These are phyloP conservation scores for Nomada hirtipes DNA, from an alignment of 2,888 invertebrate genomes.

Conservation along the genomic window DNA sequence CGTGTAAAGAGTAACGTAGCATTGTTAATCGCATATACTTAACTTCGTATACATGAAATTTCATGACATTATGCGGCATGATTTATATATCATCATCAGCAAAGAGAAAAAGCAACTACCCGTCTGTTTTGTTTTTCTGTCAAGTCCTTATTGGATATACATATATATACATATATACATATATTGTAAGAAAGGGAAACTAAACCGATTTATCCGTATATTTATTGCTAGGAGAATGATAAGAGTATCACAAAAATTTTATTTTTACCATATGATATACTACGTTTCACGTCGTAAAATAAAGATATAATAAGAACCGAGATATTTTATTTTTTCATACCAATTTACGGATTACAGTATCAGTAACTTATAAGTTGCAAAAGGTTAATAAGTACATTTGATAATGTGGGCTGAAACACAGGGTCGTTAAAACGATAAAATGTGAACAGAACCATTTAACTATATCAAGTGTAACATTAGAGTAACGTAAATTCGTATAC, in stretches of 20 bases:
- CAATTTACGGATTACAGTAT: background rate
- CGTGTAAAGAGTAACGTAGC: conserved; percentile 11
- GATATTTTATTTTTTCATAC: background rate
- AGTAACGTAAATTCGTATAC: conserved; percentile 6
- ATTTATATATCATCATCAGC: background rate
- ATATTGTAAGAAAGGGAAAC: conserved; percentile 19
- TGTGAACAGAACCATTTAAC: background rate
- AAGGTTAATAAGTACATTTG: conserved; percentile 25
- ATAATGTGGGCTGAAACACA: conserved; percentile 40
- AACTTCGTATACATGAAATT: conserved; percentile 6
- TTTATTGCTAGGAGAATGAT: background rate
- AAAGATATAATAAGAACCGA: background rate
- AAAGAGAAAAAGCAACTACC: background rate
- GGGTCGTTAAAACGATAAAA: conserved; percentile 26
- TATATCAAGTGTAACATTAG: background rate
- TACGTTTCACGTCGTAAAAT: background rate
- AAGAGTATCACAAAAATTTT: background rate
- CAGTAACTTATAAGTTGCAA: background rate
- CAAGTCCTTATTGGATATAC: background rate
- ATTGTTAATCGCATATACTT: background rate
- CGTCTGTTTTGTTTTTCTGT: too few relatives aligned
- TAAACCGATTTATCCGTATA: conserved; percentile 12
- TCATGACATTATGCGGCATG: background rate
- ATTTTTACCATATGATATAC: background rate
- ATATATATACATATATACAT: too few relatives aligned